These are phyloP conservation scores for Pyrocoelia pectoralis DNA, from an alignment of 2,888 invertebrate genomes.

Conservation along the genomic window DNA sequence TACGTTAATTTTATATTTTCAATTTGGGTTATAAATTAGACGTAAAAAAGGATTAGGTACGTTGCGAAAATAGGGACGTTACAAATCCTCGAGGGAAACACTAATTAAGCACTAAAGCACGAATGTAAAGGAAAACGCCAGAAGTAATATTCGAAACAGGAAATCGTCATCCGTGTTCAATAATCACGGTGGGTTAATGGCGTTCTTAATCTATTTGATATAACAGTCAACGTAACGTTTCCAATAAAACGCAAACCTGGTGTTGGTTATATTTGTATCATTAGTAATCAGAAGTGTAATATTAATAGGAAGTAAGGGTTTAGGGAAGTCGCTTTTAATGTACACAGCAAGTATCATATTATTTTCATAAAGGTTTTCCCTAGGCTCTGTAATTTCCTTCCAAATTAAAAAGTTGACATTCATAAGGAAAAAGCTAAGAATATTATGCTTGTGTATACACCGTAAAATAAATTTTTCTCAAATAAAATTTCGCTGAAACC, in stretches of 20 bases:
- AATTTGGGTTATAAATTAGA: background rate
- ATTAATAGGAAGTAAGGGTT: constrained; percentile 1
- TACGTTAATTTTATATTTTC: no score
- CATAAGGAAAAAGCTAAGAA: constrained; percentile 13
- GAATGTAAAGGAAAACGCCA: constrained; percentile 1
- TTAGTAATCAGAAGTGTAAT: background rate
- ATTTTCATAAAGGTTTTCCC: constrained; percentile 9
- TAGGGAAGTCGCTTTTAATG: constrained; percentile 5
- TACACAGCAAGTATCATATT: constrained; percentile 2
- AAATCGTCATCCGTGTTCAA: background rate
- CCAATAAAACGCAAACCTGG: no score
- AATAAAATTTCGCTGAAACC: constrained; percentile 26
- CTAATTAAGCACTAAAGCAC: background rate
- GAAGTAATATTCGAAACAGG: background rate
- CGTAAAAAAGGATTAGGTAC: background rate
- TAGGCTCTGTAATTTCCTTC: constrained; percentile 8
- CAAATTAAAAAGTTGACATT: constrained; percentile 13
- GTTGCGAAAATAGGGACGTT: background rate
- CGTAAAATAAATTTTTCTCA: constrained; percentile 18
- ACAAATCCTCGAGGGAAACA: background rate
- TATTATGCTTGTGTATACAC: constrained; percentile 13
- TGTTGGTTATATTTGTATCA: background rate
- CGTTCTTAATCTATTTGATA: background rate
- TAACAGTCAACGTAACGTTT: background rate
- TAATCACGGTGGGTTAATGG: background rate